Conservation (phyloP, 2,888 invertebrate genomes). For the Rhamphomyia laevipes region DNA sequence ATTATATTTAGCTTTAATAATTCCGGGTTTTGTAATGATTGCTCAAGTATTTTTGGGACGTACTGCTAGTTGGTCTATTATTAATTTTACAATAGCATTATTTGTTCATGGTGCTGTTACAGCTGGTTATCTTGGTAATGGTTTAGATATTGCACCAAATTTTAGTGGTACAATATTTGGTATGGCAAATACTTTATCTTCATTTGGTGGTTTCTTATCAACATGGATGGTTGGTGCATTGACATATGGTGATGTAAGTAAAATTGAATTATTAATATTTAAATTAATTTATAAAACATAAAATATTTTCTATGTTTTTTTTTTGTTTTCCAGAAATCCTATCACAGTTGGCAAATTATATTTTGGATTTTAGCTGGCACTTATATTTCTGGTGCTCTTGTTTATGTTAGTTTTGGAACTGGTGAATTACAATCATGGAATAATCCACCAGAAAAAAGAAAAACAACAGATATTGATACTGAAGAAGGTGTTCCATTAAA, state of each 20-base stretch:
- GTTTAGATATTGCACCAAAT: conserved; percentile 78
- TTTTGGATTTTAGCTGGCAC: conserved; percentile 67
- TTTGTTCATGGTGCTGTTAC: conserved; percentile 79
- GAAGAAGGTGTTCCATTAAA: conserved; percentile 38
- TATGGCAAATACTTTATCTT: conserved; percentile 75
- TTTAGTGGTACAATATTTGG: conserved; percentile 83
- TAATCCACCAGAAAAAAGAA: conserved; percentile 31
- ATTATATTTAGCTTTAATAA: conserved; percentile 42
- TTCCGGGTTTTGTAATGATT: conserved; percentile 62
- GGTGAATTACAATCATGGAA: conserved; percentile 51
- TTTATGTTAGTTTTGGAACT: conserved; percentile 48
- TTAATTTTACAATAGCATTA: conserved; percentile 65
- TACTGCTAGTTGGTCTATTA: conserved; percentile 57
- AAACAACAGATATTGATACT: conserved; percentile 19
- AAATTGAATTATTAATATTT: no score
- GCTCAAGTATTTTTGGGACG: conserved; percentile 60
- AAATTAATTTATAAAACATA: conserved; percentile 3
- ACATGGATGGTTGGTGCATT: conserved; percentile 69
- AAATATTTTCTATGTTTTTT: conserved; percentile 2
- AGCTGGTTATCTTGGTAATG: conserved; percentile 75
- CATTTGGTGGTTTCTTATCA: conserved; percentile 70
- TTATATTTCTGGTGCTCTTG: conserved; percentile 52
- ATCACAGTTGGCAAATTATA: conserved; percentile 66
- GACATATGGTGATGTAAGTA: conserved; percentile 56
- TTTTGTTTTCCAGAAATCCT: conserved; percentile 48